Conservation (phyloP, 2,113 vertebrate genomes). For the Caretta caretta region DNA sequence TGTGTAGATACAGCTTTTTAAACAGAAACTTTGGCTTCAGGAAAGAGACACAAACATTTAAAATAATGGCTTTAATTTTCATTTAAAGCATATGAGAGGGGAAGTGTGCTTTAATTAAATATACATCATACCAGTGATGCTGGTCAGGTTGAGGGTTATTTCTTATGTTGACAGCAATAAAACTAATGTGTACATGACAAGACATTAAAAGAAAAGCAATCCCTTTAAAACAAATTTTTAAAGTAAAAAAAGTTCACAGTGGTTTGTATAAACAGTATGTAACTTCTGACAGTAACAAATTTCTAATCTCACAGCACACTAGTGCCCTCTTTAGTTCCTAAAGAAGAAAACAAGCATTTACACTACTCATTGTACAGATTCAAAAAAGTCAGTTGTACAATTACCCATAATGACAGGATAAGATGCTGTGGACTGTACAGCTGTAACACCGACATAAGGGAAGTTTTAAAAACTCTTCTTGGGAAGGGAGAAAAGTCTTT, state of each 20-base stretch:
- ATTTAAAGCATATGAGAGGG: slow-evolving; percentile 67
- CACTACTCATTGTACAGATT: slow-evolving; percentile 68
- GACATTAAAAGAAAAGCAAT: slow-evolving; percentile 77
- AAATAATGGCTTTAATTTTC: slow-evolving; percentile 86
- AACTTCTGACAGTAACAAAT: slow-evolving; percentile 73
- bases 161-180: slow-evolving; percentile 76
- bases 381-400: slow-evolving; percentile 60
- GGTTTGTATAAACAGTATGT: slow-evolving; percentile 82
- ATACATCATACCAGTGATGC: slow-evolving; percentile 79
- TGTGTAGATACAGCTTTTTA: slow-evolving; percentile 27
- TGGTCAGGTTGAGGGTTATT: slow-evolving; percentile 70
- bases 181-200: slow-evolving; percentile 74
- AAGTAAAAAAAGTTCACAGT: slow-evolving; percentile 85
- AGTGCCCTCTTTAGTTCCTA: slow-evolving; percentile 81
- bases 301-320: slow-evolving; percentile 78
- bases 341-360: slow-evolving; percentile 76
- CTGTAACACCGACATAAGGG: slow-evolving; percentile 83
- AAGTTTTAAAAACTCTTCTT: slow-evolving; percentile 69
- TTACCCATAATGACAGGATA: slow-evolving; percentile 66
- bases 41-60: slow-evolving; percentile 80
- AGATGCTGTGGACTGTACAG: slow-evolving; percentile 86
- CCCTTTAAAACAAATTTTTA: slow-evolving; percentile 81
- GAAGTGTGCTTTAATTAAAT: slow-evolving; percentile 82
- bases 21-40: slow-evolving; percentile 81
- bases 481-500: slow-evolving; percentile 72